These are phyloP conservation scores for Sebastes oblongus DNA, from an alignment of 2,797 vertebrate genomes.

Conservation along the genomic window DNA sequence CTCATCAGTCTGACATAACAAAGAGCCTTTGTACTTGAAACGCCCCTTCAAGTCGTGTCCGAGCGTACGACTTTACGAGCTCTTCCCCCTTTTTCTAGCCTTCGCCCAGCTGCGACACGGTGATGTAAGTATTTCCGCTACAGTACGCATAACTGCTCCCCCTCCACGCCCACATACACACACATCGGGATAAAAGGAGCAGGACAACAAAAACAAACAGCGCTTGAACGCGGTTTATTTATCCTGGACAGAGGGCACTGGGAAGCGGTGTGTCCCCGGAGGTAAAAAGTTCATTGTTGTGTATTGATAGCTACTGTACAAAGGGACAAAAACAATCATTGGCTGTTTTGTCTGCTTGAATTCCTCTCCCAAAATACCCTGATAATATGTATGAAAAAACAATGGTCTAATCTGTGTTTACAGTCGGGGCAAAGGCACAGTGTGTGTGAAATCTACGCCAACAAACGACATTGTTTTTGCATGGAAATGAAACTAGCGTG, in stretches of 20 bases:
- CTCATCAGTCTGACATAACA: constrained; percentile 28
- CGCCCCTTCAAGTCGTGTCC: neutral
- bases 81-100: constrained; percentile 2
- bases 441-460: constrained; percentile 50
- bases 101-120: neutral
- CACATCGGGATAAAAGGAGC: constrained; percentile 45
- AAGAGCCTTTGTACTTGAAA: constrained; percentile 48
- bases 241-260: constrained; percentile 48
- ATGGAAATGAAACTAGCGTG: constrained; percentile 15
- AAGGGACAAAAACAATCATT: constrained; percentile 69
- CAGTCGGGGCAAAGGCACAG: constrained; percentile 43
- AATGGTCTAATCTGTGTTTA: constrained; percentile 72
- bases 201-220: constrained; percentile 62
- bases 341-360: constrained; percentile 73
- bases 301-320: constrained; percentile 66
- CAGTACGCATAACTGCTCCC: neutral
- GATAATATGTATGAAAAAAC: constrained; percentile 57
- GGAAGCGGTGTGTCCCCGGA: constrained; percentile 22
- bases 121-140: constrained; percentile 6
- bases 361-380: constrained; percentile 64
- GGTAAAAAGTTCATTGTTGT: constrained; percentile 66
- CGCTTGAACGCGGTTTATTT: constrained; percentile 64
- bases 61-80: neutral
- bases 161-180: neutral
- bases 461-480: constrained; percentile 59